Percentiles rank a stretch among this genome's conserved stretches.
Evolutionary conservation across 2,888 invertebrate species (phyloP).

Genomic region (Steinernema scapterisci): DNA sequence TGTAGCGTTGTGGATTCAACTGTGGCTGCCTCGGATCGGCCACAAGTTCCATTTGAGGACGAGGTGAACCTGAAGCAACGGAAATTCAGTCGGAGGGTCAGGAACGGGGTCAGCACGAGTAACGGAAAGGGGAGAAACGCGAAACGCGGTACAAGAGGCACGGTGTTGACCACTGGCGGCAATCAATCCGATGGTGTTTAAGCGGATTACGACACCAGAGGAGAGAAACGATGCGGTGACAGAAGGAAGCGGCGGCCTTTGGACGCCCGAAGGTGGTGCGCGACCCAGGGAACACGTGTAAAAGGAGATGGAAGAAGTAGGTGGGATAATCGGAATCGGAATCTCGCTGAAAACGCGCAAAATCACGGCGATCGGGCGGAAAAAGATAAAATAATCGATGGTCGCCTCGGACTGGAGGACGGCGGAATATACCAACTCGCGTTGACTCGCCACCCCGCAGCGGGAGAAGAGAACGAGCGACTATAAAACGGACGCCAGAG

Average conservation of each 20-base stretch:
- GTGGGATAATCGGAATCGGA: neutral
- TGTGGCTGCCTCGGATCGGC: constrained; percentile 30
- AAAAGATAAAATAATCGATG: constrained; percentile 29
- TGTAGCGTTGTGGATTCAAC: constrained; percentile 27
- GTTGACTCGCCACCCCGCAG: neutral
- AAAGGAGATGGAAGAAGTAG: constrained; percentile 12
- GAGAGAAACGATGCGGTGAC: neutral
- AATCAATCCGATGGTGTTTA: constrained; percentile 19
- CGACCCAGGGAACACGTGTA: constrained; percentile 9
- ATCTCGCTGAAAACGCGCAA: neutral
- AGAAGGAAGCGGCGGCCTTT: neutral
- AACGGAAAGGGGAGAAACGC: neutral
- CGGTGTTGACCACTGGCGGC: neutral
- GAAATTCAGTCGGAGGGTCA: neutral
- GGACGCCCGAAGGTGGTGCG: neutral
- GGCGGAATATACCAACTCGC: constrained; percentile 28
- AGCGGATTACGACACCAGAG: constrained; percentile 30
- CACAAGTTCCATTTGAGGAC: constrained; percentile 26
- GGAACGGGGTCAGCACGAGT: neutral
- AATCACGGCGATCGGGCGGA: neutral
- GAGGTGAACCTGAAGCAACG: neutral
- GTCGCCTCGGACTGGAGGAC: neutral
- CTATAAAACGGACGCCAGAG: constrained; percentile 15
- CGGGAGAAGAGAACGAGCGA: neutral
- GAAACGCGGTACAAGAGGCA: neutral